phyloP scores from a whole-genome alignment of 2,888 invertebrate species.

The Leucophenga montana region DNA sequence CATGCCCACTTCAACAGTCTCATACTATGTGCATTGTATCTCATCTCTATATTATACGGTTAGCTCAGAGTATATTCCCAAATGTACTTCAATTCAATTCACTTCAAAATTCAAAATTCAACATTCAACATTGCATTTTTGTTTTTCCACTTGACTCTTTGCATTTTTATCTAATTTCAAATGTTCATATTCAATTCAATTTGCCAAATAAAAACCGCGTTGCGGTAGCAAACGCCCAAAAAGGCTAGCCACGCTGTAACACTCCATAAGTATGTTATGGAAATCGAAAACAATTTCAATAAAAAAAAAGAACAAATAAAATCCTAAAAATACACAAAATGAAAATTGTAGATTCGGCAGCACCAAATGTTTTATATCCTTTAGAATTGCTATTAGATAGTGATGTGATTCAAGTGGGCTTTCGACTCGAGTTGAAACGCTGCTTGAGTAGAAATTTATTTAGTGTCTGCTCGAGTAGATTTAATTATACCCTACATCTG shows the following conservation, averaged over 20 bases:
- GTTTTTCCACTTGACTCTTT: constrained; percentile 9
- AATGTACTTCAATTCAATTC: constrained; percentile 5
- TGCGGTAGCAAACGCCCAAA: background rate
- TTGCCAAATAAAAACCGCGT: background rate
- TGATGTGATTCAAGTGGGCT: too few relatives aligned
- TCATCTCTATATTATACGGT: background rate
- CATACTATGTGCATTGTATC: background rate
- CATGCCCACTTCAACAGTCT: background rate
- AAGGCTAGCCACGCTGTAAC: background rate
- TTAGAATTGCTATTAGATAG: too few relatives aligned
- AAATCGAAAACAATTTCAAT: too few relatives aligned
- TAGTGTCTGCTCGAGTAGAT: too few relatives aligned
- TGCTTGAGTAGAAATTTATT: too few relatives aligned
- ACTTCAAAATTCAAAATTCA: constrained; percentile 7
- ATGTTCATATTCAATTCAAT: constrained; percentile 12
- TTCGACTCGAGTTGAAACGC: too few relatives aligned
- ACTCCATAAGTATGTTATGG: too few relatives aligned
- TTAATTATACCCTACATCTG: too few relatives aligned
- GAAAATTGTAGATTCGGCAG: too few relatives aligned
- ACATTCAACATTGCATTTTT: constrained; percentile 3
- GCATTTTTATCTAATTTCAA: background rate
- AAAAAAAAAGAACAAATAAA: too few relatives aligned
- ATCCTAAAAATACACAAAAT: too few relatives aligned
- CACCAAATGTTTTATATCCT: too few relatives aligned
- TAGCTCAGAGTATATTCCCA: background rate